Conservation (phyloP, 2,113 vertebrate species). For the Aldabrachelys gigantea region DNA sequence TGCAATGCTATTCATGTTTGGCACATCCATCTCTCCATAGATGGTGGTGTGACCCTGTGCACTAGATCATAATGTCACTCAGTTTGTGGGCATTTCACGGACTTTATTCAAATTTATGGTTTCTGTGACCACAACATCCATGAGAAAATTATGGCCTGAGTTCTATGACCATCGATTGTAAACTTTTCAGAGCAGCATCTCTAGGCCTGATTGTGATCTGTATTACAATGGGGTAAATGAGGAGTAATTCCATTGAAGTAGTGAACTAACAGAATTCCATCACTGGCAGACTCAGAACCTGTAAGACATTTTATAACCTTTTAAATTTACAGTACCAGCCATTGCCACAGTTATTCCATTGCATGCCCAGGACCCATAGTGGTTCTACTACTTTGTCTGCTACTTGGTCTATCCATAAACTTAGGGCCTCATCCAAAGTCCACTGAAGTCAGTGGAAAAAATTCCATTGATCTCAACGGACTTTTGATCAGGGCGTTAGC, state of each 20-base stretch:
- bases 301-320: rapidly evolving
- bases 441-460: background rate
- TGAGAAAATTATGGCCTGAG: background rate
- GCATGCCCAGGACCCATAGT: background rate
- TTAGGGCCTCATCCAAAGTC: background rate
- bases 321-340: background rate
- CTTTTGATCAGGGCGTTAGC: background rate
- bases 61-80: background rate
- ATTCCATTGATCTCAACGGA: background rate
- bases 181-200: background rate
- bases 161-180: background rate
- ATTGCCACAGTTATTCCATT: background rate
- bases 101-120: background rate
- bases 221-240: background rate
- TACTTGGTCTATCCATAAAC: background rate
- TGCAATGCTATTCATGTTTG: background rate
- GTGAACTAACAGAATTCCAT: background rate
- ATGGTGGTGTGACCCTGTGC: background rate
- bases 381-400: background rate
- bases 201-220: background rate
- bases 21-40: background rate
- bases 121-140: background rate
- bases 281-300: background rate
- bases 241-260: background rate
- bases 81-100: background rate